Percentiles rank a stretch among this genome's conserved stretches.
phyloP scores from a whole-genome alignment of 2,113 vertebrate genomes.

The Thamnaconus septentrionalis region DNA sequence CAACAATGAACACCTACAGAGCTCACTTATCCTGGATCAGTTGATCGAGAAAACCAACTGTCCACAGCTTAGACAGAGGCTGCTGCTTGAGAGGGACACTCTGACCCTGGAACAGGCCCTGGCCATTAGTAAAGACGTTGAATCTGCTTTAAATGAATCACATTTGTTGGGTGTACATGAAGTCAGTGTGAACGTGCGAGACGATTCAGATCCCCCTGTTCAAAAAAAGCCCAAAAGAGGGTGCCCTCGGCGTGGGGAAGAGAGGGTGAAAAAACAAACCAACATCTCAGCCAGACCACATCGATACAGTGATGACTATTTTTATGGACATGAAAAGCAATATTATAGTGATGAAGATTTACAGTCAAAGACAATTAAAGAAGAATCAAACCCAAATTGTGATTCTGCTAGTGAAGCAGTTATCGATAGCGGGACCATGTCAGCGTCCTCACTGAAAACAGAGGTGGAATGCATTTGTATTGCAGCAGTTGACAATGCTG shows the following conservation, averaged over 20 bases:
- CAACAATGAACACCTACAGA: constrained; percentile 14
- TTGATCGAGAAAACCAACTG: constrained; percentile 56
- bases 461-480: constrained; percentile 3
- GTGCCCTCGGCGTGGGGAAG: constrained; percentile 41
- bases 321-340: not conserved
- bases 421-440: not conserved
- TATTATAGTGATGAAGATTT: constrained; percentile 5
- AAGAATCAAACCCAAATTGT: too few species aligned
- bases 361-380: too few species aligned
- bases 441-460: not conserved
- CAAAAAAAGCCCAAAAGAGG: constrained; percentile 43
- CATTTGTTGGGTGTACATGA: constrained; percentile 42
- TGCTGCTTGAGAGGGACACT: constrained; percentile 25
- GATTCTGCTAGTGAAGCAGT: not conserved
- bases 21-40: constrained; percentile 53
- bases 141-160: constrained; percentile 20
- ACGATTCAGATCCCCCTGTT: constrained; percentile 34
- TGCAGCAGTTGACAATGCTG: too few species aligned
- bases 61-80: constrained; percentile 38
- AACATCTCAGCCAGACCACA: not conserved
- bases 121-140: constrained; percentile 44
- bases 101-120: constrained; percentile 47
- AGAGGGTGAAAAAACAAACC: not conserved
- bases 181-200: constrained; percentile 55
- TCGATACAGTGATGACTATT: constrained; percentile 22